These are phyloP conservation scores for Athene cunicularia DNA, from an alignment of 2,113 vertebrate genomes.

Conservation along the genomic window DNA sequence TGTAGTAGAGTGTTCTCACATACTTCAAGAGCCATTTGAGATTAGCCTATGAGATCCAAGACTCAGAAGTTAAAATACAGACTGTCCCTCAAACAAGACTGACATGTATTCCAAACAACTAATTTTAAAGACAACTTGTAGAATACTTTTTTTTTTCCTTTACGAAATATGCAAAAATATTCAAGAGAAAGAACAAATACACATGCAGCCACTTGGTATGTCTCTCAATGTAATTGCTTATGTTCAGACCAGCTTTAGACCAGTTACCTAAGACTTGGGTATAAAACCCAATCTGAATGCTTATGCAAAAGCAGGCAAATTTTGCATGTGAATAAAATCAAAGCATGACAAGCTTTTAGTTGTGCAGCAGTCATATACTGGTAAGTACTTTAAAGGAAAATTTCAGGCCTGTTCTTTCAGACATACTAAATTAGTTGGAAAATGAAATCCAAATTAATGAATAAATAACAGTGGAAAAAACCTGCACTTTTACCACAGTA, in stretches of 20 bases:
- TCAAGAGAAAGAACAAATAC: neutral
- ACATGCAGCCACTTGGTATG: neutral
- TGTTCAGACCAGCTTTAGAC: neutral
- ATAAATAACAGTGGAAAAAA: neutral
- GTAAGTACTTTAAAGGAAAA: neutral
- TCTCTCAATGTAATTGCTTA: neutral
- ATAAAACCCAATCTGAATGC: neutral
- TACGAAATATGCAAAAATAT: neutral
- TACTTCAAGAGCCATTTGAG: conserved; percentile 12
- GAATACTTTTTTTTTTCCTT: neutral
- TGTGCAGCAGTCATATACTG: neutral
- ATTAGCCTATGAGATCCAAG: neutral
- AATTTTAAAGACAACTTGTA: neutral
- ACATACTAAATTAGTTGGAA: neutral
- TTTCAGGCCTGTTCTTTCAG: neutral
- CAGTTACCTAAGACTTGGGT: neutral
- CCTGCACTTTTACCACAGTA: neutral
- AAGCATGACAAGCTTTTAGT: neutral
- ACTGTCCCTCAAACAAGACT: neutral
- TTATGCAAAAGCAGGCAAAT: neutral
- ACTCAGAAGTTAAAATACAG: neutral
- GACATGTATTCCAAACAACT: neutral
- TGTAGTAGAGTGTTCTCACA: conserved; percentile 10
- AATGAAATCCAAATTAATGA: neutral
- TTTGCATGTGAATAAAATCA: neutral